Evolutionary conservation across 2,888 invertebrate species (phyloP), one percentile per base, ranked within the genome.

Genomic region (Cheiracanthium punctorium): DNA sequence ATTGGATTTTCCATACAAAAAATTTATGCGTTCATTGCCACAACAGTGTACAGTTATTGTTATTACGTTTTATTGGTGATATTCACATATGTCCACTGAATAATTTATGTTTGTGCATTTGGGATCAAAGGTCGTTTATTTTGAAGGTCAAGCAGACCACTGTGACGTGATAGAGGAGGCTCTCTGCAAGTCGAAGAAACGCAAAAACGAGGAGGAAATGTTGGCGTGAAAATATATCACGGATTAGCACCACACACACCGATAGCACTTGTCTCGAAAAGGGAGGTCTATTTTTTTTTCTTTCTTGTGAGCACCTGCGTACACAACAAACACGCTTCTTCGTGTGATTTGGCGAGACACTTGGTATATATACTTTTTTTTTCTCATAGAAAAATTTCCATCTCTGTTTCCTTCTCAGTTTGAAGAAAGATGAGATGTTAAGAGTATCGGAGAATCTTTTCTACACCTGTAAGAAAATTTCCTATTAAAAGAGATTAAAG

Each of bases 191-290:
- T n/a, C 20, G 20, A 58, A 48, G 24, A 24, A 58, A 58, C 58
- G 20, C 4, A 24, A 58, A 37, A 24, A 58, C 20, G 20, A 58
- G 24, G 24, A 58, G 20, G 24, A 41, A 20, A 43, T 14, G 14
- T 32, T 33, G 64, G 64, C 30, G 24, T 73, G 65, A 43, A 33
- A 32, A 58, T 37, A 67, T 14, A 17, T 73, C 72, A 48, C 67
- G 73, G 79, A 74, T 79, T 84, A 84, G 84, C 84, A 84, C 84
- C 84, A 79, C 84, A 84, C 84, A 84, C 84, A 84, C 32, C n/a
- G 77, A 84, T 77, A 79, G 84, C 84, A 84, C 84, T 84, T 84
- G 52, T 79, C 79, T 58, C 73, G 58, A 72, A 20, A 71, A 24
- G n/a, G 33, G 41, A 69, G 70, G 67, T n/a, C n/a, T n/a, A n/a